phyloP scores from a whole-genome alignment of 2,113 vertebrate species.

The Monarcha castaneiventris region DNA sequence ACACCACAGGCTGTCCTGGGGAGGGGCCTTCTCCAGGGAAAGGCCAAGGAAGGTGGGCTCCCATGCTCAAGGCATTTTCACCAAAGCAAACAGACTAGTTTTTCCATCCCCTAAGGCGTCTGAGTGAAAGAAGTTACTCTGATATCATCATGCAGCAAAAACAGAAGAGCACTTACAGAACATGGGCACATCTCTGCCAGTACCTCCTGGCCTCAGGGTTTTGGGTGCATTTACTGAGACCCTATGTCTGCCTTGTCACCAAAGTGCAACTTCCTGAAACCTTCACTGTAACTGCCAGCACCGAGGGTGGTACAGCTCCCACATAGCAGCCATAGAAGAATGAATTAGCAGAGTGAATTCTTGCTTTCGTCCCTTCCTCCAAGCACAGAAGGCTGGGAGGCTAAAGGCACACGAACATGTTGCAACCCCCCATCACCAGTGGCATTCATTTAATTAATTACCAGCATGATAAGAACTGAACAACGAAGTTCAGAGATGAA shows the following conservation, averaged over 20 bases:
- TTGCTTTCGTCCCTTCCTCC: neutral
- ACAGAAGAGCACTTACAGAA: neutral
- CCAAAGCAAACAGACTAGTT: conserved; percentile 21
- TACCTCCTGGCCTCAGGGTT: neutral
- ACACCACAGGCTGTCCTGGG: neutral
- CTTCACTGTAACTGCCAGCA: neutral
- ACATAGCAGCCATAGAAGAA: neutral
- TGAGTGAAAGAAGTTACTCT: neutral
- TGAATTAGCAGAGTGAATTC: neutral
- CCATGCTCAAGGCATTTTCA: neutral
- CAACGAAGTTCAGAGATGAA: neutral
- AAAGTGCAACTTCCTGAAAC: neutral
- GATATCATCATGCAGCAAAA: neutral
- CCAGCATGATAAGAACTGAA: neutral
- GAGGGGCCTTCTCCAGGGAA: neutral
- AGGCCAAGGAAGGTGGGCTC: neutral
- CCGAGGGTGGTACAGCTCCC: neutral
- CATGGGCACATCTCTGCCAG: neutral
- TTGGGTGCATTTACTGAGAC: neutral
- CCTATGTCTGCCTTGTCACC: neutral
- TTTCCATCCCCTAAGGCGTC: neutral
- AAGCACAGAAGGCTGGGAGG: neutral
- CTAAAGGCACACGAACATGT: neutral
- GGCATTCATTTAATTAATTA: neutral
- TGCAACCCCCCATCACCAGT: neutral